A percentile compares a stretch with the other conserved stretches of the same genome.
Conservation (phyloP, 2,888 invertebrate species). For the Dynastes hyllus region DNA sequence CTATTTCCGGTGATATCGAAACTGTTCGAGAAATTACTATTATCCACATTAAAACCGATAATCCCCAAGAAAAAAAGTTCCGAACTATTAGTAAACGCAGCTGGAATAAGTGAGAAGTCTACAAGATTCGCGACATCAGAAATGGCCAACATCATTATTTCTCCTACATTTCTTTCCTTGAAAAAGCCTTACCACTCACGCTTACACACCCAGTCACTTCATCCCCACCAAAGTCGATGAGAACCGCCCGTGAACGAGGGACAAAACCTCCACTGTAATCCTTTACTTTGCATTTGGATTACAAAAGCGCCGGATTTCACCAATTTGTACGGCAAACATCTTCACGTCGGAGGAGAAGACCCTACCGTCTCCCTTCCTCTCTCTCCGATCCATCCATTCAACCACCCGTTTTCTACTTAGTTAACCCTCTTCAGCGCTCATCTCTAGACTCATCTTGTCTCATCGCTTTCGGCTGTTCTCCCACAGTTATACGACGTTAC, state of each 20-base stretch:
- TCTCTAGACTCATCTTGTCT: background rate
- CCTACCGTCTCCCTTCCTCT: background rate
- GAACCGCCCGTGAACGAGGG: background rate
- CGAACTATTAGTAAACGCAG: too few species aligned
- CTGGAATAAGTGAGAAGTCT: too few species aligned
- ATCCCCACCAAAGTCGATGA: background rate
- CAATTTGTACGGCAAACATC: conserved; percentile 69
- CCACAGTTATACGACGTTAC: too few species aligned
- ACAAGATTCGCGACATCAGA: too few species aligned
- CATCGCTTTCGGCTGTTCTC: background rate
- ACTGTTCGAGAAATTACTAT: too few species aligned
- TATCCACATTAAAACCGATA: too few species aligned
- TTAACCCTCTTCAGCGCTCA: conserved; percentile 16
- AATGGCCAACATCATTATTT: too few species aligned
- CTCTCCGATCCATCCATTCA: conserved; percentile 2
- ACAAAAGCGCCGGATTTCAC: conserved; percentile 69
- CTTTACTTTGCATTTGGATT: conserved; percentile 68
- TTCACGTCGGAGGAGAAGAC: conserved; percentile 50
- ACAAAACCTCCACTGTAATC: conserved; percentile 62
- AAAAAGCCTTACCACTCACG: too few species aligned
- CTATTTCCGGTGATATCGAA: too few species aligned
- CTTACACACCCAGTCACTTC: too few species aligned
- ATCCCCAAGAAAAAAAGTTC: too few species aligned
- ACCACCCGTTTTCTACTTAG: conserved; percentile 1
- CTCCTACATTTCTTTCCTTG: too few species aligned